Percentiles rank a stretch among this genome's conserved stretches.
phyloP scores from a whole-genome alignment of 2,888 invertebrate genomes.

The Stratiomys singularior region DNA sequence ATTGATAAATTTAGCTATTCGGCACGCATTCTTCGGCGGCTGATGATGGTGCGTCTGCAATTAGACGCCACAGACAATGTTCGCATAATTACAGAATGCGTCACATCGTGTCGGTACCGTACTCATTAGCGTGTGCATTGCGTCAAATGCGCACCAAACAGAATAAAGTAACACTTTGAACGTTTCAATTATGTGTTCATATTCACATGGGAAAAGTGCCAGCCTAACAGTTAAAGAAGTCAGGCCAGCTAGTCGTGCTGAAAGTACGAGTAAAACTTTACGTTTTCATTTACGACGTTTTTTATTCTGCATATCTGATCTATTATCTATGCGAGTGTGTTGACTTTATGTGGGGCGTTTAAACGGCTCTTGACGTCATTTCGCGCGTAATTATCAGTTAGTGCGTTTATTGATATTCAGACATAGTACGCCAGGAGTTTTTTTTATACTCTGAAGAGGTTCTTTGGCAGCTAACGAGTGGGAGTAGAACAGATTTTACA shows the following conservation, averaged over 20 bases:
- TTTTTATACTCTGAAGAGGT: slow-evolving; percentile 8
- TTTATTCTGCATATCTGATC: background rate
- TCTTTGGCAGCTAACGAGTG: background rate
- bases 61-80: slow-evolving; percentile 35
- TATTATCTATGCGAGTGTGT: background rate
- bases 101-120: slow-evolving; percentile 1
- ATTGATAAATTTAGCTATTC: slow-evolving; percentile 28
- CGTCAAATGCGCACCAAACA: slow-evolving; percentile 18
- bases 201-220: too few relatives aligned
- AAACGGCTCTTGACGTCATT: slow-evolving; percentile 30
- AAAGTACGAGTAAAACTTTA: slow-evolving; percentile 16
- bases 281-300: slow-evolving; percentile 19
- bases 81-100: slow-evolving; percentile 33
- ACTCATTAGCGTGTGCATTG: slow-evolving; percentile 33
- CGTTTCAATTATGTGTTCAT: background rate
- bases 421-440: background rate
- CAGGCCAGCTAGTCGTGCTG: background rate
- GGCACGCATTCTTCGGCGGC: slow-evolving; percentile 11
- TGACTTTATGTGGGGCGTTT: background rate
- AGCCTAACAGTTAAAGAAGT: too few relatives aligned
- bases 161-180: background rate
- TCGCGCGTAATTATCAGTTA: slow-evolving; percentile 9
- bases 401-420: slow-evolving; percentile 31
- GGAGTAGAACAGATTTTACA: background rate
- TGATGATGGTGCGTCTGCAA: slow-evolving; percentile 2